Evolutionary conservation across 2,888 invertebrate species (phyloP), one percentile per base, ranked within the genome.

Genomic region (Nomada fabriciana): DNA sequence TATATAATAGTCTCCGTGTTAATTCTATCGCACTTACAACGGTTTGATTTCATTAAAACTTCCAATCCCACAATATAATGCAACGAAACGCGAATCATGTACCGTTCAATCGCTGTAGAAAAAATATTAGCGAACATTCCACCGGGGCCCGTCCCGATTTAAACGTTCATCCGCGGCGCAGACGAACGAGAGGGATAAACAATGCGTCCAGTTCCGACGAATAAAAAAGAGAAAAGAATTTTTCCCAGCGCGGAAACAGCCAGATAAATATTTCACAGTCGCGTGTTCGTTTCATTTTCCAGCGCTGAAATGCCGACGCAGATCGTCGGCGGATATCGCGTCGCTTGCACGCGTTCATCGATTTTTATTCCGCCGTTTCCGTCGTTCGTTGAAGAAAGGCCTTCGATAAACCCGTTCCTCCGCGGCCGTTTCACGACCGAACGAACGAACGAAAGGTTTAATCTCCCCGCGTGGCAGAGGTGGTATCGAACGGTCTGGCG

Each of bases 301-400:
- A 68, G 43, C 61, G 67, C 64, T 36, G 1, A 36, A 52, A 69
- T 52, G 59, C 13, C 2, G 18, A 11, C 18, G 47, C 25, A 65
- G 67, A 71, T 79, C 72, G 76, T 42, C 52, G 43, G n/a, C 47
- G 64, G 73, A 67, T 73, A 70, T 76, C 76, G 74, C 79, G 73
- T 70, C 80, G 63, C 82, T 85, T 82, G 82, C 82, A 76, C 78
- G 57, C 65, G 20, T n/a, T 50, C 77, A 85, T 85, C 82, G 85
- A 85, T 85, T 85, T 84, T 76, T 67, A 18, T 23, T 36, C 23
- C 15, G 29, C 29, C 18, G 47, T 11, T 29, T 13, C 29, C 76
- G 13, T 15, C 18, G 59, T 18, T 36, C 18, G 15, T 13, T 7
- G 18, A 50, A 50, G 18, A 18, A 61, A 59, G 50, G 59, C 52